These are phyloP conservation scores for Rhingia rostrata DNA, from an alignment of 2,888 invertebrate genomes.

Conservation along the genomic window DNA sequence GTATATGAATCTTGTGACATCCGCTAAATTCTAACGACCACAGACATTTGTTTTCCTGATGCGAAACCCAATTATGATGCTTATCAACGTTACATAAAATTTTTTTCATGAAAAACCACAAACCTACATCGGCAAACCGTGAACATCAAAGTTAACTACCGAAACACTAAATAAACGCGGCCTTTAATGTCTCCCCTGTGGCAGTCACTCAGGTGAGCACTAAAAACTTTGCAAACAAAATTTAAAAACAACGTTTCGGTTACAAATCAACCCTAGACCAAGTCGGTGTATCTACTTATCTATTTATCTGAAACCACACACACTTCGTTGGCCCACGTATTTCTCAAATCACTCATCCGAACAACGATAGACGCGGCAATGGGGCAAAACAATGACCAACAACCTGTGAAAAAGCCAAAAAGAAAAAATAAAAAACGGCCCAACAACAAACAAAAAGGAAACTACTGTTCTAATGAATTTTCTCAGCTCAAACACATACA, in stretches of 20 bases:
- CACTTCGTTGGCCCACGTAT: conserved; percentile 24
- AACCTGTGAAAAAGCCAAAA: conserved; percentile 49
- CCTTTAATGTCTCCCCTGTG: conserved; percentile 25
- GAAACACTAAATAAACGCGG: conserved; percentile 16
- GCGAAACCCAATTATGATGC: background rate
- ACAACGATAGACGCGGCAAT: conserved; percentile 23
- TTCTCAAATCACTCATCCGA: conserved; percentile 54
- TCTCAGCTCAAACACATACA: conserved; percentile 19
- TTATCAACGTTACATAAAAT: background rate
- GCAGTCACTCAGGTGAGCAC: background rate
- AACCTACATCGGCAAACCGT: background rate
- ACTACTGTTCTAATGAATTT: conserved; percentile 59
- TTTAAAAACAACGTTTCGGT: background rate
- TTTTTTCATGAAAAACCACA: background rate
- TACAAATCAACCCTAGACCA: conserved; percentile 20
- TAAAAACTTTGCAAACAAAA: conserved; percentile 17
- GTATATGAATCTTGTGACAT: no score
- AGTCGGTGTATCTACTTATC: conserved; percentile 17
- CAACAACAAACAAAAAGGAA: conserved; percentile 26
- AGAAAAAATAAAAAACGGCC: conserved; percentile 26
- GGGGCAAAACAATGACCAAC: conserved; percentile 43
- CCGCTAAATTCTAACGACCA: background rate
- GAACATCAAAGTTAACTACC: background rate
- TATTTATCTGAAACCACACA: conserved; percentile 2
- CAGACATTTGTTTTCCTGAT: no score